phyloP scores from a whole-genome alignment of 53 echinoderm and acorn worm species.

The Luidia sarsii region DNA sequence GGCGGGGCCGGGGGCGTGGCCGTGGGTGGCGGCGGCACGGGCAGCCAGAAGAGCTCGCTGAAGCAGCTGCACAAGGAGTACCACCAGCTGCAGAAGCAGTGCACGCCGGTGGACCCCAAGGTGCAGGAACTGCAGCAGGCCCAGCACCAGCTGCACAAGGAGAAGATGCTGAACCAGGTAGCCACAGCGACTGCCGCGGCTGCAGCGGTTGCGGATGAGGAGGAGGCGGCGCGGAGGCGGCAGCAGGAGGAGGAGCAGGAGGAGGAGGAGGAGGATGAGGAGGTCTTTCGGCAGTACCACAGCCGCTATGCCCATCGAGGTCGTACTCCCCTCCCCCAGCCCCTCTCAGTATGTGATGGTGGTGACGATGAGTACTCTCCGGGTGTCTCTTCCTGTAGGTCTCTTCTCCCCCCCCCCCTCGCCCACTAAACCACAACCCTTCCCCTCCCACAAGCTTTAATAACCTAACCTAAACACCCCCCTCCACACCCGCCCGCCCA shows the following conservation, averaged over 20 bases:
- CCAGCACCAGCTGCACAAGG: slow-evolving; percentile 81
- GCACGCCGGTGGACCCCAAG: slow-evolving; percentile 67
- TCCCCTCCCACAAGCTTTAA: too few species aligned
- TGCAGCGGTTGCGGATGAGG: not conserved
- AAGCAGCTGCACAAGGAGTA: slow-evolving; percentile 97
- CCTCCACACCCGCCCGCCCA: too few species aligned
- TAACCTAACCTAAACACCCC: too few species aligned
- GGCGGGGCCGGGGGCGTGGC: too few species aligned
- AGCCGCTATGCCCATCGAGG: slow-evolving; percentile 19
- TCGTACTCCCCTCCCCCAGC: not conserved
- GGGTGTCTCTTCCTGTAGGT: slow-evolving; percentile 38
- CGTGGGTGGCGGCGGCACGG: slow-evolving; percentile 64
- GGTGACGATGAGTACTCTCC: slow-evolving; percentile 37
- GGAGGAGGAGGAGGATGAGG: slow-evolving; percentile 36
- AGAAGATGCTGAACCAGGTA: slow-evolving; percentile 69
- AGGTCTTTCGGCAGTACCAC: slow-evolving; percentile 41
- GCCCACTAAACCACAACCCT: not conserved
- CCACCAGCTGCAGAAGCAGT: slow-evolving; percentile 82
- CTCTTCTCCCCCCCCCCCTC: not conserved
- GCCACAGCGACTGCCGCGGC: not conserved
- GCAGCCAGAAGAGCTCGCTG: slow-evolving; percentile 92
- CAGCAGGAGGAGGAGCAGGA: slow-evolving; percentile 31
- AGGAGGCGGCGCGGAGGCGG: slow-evolving; percentile 2
- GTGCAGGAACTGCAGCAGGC: slow-evolving; percentile 80
- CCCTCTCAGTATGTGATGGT: slow-evolving; percentile 49